Conservation (phyloP, 1,140 invertebrate species). For the Drosophila carrolli region DNA sequence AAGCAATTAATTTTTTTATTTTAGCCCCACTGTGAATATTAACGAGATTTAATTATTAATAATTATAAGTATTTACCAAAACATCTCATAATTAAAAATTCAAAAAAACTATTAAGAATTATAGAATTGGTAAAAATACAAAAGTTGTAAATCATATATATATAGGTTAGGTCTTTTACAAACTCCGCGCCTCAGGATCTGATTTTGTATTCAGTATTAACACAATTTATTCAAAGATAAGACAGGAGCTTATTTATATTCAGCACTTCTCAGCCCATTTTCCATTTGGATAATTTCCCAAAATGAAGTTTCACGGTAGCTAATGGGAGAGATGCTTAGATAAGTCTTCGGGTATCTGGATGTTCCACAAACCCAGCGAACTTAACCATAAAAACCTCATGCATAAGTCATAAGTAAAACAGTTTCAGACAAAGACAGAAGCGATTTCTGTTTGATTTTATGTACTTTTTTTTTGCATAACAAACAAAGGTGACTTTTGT, state of each 20-base stretch:
- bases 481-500: constrained; percentile 72
- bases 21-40: too few relatives aligned
- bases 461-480: constrained; percentile 68
- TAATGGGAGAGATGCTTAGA: constrained; percentile 6
- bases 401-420: constrained; percentile 69
- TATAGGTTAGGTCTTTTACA: too few relatives aligned
- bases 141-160: too few relatives aligned
- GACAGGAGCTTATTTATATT: not conserved
- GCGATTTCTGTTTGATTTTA: constrained; percentile 51
- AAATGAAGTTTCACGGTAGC: constrained; percentile 32
- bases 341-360: constrained; percentile 10
- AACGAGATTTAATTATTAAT: too few relatives aligned
- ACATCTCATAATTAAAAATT: too few relatives aligned
- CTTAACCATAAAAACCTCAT: constrained; percentile 56
- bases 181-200: too few relatives aligned
- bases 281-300: constrained; percentile 30
- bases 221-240: constrained; percentile 5
- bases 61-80: too few relatives aligned
- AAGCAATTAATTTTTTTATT: too few relatives aligned
- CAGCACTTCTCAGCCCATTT: constrained; percentile 9
- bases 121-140: not conserved
- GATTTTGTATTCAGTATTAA: not conserved
- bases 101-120: not conserved
- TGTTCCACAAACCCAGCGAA: constrained; percentile 20
- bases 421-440: constrained; percentile 44